Conservation (phyloP, 2,888 invertebrate genomes). For the Melitaea athalia region DNA sequence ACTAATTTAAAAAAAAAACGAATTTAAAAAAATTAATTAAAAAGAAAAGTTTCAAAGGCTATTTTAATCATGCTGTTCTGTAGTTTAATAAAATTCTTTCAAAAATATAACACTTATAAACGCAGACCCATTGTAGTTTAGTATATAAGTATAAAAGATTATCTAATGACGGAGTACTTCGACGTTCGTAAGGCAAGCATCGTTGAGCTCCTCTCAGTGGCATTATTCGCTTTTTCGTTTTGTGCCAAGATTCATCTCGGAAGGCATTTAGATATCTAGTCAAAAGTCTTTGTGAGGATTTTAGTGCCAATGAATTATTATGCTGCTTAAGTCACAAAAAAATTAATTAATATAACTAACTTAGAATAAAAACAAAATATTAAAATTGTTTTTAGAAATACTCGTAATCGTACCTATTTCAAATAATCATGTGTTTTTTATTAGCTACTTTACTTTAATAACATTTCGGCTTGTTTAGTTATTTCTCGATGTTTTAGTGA, state of each 20-base stretch:
- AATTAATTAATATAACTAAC: background rate
- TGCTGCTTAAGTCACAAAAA: background rate
- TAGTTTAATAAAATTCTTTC: background rate
- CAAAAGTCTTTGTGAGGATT: background rate
- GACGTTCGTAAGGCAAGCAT: conserved; percentile 13
- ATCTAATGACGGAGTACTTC: conserved; percentile 9
- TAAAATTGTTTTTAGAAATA: background rate
- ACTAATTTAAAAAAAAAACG: too few species aligned
- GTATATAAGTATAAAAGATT: background rate
- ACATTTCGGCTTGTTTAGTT: background rate
- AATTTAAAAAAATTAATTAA: too few species aligned
- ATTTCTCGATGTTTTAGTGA: background rate
- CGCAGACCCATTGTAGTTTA: background rate
- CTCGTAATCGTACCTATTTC: background rate
- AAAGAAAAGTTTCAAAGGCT: too few species aligned
- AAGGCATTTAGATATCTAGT: conserved; percentile 5
- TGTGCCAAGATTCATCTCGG: conserved; percentile 6
- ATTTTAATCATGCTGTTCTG: background rate
- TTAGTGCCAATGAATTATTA: background rate
- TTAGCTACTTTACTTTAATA: background rate
- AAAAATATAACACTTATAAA: background rate
- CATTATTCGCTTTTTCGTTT: conserved; percentile 15
- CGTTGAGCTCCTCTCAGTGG: conserved; percentile 18
- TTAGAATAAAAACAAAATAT: background rate
- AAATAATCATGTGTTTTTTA: background rate